A percentile compares a stretch with the other conserved stretches of the same genome.
Evolutionary conservation across 2,888 invertebrate species (phyloP).

Genomic region (Lasioglossum zephyrum): DNA sequence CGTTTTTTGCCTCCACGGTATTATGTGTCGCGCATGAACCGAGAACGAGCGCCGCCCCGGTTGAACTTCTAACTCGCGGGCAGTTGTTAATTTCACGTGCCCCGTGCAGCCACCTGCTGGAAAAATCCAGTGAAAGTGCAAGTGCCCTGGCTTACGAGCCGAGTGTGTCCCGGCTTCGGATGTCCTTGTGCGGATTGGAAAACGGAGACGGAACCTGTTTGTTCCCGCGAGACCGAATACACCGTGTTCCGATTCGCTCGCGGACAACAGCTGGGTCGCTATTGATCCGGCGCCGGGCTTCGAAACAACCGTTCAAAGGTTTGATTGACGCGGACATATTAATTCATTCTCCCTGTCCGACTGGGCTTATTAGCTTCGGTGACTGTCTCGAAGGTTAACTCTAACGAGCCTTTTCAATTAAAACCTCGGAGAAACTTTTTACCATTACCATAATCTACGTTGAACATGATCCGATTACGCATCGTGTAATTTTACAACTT

Average conservation of each 20-base stretch:
- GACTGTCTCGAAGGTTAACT: neutral
- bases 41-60: conserved; percentile 23
- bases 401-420: neutral
- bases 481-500: neutral
- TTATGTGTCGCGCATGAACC: conserved; percentile 36
- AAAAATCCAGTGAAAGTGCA: conserved; percentile 56
- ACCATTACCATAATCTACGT: neutral
- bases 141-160: conserved; percentile 11
- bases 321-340: conserved; percentile 49
- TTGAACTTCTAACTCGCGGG: conserved; percentile 28
- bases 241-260: conserved; percentile 30
- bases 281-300: conserved; percentile 38
- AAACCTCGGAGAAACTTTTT: neutral
- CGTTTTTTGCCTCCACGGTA: conserved; percentile 27
- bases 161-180: conserved; percentile 31
- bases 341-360: conserved; percentile 23
- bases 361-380: neutral
- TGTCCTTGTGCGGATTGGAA: conserved; percentile 59
- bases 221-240: conserved; percentile 30
- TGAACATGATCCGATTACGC: neutral
- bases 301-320: conserved; percentile 9
- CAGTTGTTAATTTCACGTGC: conserved; percentile 47
- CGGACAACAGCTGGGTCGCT: conserved; percentile 41
- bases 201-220: conserved; percentile 53
- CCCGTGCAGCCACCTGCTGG: conserved; percentile 17